Evolutionary conservation across 2,888 invertebrate species (phyloP), one percentile per base, ranked within the genome.

Genomic region (Idaea straminata): DNA sequence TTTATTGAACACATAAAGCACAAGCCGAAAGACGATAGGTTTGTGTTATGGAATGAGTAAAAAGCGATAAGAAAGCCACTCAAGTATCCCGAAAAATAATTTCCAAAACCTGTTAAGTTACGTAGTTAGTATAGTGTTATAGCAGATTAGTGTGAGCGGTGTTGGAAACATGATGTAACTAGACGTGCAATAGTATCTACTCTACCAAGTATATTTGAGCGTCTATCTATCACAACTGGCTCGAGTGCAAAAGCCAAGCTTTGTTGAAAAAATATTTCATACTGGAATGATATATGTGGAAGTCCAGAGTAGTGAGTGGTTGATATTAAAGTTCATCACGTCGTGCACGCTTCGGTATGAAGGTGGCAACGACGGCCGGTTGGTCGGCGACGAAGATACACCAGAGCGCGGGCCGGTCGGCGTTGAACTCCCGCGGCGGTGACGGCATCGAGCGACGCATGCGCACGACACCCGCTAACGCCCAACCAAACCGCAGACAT

Each of bases 351-450:
- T 71, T 7, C 35, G 84, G 83, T 62, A 70, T 76, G 77, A 74
- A 83, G 65, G 70, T 61, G 58, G 85, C 84, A 66, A 79, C 64
- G 62, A 81, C 69, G 63, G 72, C 71, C 68, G 79, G 69, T 62
- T 76, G 78, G 15, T 72, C 69, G 57, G 62, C 78, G 68, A 75
- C 71, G 64, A 80, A 58, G 67, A 87, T 71, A 77, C 83, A 80
- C 85, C 86, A 90, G 64, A 90, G 81, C 74, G 90, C 86, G 64
- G 86, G 85, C 65, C 88, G 85, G 74, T 85, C 77, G 65, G 77
- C 89, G 66, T 35, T 67, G 83, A 88, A 89, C 77, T 64, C 71
- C 57, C 65, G 70, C 72, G 71, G 65, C 62, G 36, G 15, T 59
- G 61, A 64, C 72, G 75, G 65, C 65, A 69, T n/a, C 67, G 83